phyloP scores from a whole-genome alignment of 2,113 vertebrate genomes.

The Ameiurus melas region DNA sequence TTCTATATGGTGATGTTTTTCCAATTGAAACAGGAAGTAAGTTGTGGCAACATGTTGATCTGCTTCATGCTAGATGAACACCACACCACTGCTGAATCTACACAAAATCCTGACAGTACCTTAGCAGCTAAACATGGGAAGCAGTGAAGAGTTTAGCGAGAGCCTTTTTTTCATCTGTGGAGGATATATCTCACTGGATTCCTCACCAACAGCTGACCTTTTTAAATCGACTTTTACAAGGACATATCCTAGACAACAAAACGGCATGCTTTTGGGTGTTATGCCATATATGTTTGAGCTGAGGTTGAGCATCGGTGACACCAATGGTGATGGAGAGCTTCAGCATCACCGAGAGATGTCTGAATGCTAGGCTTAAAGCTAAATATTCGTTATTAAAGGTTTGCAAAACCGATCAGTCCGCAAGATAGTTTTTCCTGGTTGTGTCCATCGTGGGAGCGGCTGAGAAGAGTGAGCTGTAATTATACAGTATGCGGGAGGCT shows the following conservation, averaged over 20 bases:
- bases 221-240: background rate
- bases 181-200: background rate
- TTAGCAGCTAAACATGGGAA: background rate
- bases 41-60: background rate
- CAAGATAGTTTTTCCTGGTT: too few relatives aligned
- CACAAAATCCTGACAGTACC: background rate
- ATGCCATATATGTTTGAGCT: background rate
- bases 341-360: too few relatives aligned
- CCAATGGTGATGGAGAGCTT: background rate
- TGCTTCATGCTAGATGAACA: background rate
- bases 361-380: background rate
- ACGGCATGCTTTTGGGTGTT: background rate
- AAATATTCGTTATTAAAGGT: background rate
- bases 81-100: background rate
- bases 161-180: background rate
- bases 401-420: too few relatives aligned
- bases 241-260: background rate
- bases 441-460: too few relatives aligned
- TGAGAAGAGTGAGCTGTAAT: too few relatives aligned
- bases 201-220: background rate
- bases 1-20: background rate
- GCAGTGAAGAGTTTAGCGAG: background rate
- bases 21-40: background rate
- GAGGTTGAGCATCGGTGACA: background rate
- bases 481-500: too few relatives aligned